Base-by-base conservation (phyloP, 2,113 vertebrate genomes). In the Cichladusa arquata region DNA sequence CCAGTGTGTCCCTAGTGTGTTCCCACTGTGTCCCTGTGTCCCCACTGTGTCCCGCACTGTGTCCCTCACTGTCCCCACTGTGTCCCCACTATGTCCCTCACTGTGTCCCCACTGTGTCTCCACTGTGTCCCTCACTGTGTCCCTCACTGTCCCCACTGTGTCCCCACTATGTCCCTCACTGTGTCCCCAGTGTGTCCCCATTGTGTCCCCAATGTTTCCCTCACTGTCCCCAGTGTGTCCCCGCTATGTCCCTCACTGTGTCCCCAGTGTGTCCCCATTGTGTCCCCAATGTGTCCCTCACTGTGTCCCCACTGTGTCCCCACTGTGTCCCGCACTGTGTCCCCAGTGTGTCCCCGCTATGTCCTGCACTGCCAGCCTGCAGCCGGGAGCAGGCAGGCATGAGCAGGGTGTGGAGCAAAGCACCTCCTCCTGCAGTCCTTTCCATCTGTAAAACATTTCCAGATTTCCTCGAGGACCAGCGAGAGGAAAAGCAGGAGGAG, bases 251-350 rank as follows among this genome's bases (percentile, higher is more conserved):
- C 36, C 36, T 8, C 36, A 36, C 36, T 36, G 36, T 36, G 36
- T 36, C 36, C 36, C 36, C 36, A 36, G 8, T 36, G 36, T 36
- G 36, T 36, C 36, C 36, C 36, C 36, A 36, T 9, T 36, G 36
- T 36, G 36, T 36, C 36, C 36, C 36, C 36, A 36, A 9, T 36
- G 36, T 36, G 36, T 36, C 36, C 36, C n/a, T n/a, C n/a, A n/a
- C n/a, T n/a, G n/a, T 47, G 45, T 23, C 22, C 47, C 22, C 34
- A 1, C 17, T 61, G 58, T 61, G 60, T 61, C 26, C 17, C 12
- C 17, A 9, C 11, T 38, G 17, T 44, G 42, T 33, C 29, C 40
- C 13, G 0, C 11, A 0, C 33, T 2, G 6, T 65, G 40, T 23
- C 40, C 14, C 20, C 9, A 1, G 14, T n/a, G 42, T 45, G 62